phyloP scores from a whole-genome alignment of 2,797 vertebrate species.

The Macropus fuliginosus region DNA sequence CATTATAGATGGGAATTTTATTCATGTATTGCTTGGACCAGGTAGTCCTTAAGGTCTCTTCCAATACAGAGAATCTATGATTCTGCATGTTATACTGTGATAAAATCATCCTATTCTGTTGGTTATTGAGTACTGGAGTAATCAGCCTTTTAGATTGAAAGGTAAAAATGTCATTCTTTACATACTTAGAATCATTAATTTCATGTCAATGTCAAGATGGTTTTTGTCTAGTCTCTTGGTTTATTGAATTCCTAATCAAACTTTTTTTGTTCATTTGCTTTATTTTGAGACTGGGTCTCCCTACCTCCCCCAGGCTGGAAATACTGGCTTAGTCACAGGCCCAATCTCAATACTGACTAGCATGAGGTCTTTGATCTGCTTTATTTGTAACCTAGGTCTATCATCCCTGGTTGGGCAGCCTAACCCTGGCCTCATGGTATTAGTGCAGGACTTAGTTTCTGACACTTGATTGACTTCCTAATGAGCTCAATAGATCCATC shows the following conservation, averaged over 20 bases:
- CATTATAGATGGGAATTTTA: neutral
- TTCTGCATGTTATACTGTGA: neutral
- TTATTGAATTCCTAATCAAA: neutral
- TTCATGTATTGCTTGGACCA: neutral
- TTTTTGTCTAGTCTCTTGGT: neutral
- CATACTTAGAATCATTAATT: neutral
- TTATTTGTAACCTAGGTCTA: neutral
- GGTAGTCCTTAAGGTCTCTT: neutral
- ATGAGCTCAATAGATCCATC: neutral
- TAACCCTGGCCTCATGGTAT: neutral
- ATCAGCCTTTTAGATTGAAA: neutral
- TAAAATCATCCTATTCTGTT: neutral
- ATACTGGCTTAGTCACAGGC: neutral
- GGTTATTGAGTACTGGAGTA: neutral
- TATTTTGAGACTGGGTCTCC: neutral
- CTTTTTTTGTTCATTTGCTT: neutral
- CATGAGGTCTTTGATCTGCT: neutral
- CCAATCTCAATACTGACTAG: too few relatives aligned
- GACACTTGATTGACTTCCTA: neutral
- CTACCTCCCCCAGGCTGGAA: neutral
- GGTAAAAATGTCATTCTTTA: neutral
- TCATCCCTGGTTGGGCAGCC: neutral
- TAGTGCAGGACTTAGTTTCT: neutral
- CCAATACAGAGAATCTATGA: neutral
- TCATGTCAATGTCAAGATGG: neutral